These are phyloP conservation scores for Chrysopilus asiliformis DNA, from an alignment of 2,888 invertebrate species.

Conservation along the genomic window DNA sequence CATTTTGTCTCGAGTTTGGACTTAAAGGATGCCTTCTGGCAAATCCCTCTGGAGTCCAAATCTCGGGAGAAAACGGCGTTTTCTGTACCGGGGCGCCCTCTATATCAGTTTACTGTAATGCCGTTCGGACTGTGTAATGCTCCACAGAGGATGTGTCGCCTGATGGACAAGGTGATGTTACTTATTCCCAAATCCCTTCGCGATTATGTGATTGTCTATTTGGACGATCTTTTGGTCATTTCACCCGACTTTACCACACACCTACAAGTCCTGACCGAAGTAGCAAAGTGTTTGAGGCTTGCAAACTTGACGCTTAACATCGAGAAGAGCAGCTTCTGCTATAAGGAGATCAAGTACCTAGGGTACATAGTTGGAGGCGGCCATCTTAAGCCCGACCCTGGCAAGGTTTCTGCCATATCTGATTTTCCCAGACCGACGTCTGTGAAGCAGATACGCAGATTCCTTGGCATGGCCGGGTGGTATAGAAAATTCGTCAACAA, in stretches of 20 bases:
- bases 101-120: background rate
- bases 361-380: conserved; percentile 9
- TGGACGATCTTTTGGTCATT: conserved; percentile 3
- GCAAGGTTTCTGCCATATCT: too few relatives aligned
- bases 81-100: background rate
- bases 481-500: conserved; percentile 1
- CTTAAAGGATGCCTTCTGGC: background rate
- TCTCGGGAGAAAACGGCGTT: background rate
- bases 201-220: conserved; percentile 9
- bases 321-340: conserved; percentile 5
- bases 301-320: conserved; percentile 3
- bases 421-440: too few relatives aligned
- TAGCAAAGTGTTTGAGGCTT: background rate
- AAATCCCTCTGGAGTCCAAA: background rate
- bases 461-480: conserved; percentile 4
- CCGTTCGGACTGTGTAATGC: conserved; percentile 6
- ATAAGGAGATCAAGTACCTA: too few relatives aligned
- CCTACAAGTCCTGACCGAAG: background rate
- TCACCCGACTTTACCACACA: conserved; percentile 1
- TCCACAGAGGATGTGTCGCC: conserved; percentile 3
- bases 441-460: background rate
- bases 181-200: too few relatives aligned
- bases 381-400: too few relatives aligned
- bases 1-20: conserved; percentile 12
- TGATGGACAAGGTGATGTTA: conserved; percentile 11